A percentile compares a stretch with the other conserved stretches of the same genome.
Conservation (phyloP, 2,113 vertebrate genomes). For the Corythornis madagascariensis region DNA sequence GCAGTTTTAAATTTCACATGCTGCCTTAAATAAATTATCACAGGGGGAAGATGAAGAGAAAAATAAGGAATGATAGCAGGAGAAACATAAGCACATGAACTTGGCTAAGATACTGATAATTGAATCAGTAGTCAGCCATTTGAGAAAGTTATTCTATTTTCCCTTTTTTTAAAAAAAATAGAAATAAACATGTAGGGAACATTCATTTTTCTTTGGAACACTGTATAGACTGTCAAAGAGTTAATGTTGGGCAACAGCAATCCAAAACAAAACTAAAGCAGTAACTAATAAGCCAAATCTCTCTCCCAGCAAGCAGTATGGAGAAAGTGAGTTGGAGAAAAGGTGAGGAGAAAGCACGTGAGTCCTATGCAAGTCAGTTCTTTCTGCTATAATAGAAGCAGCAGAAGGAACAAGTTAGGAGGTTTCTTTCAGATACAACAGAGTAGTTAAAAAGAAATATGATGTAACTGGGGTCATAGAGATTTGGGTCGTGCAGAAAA, state of each 20-base stretch:
- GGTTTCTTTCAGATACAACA: neutral
- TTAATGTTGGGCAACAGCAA: neutral
- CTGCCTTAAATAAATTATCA: neutral
- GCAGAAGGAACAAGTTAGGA: conserved; percentile 44
- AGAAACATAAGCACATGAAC: neutral
- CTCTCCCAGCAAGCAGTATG: neutral
- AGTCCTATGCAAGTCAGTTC: neutral
- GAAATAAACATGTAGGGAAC: neutral
- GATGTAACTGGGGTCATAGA: neutral
- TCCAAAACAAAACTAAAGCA: neutral
- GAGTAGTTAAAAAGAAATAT: conserved; percentile 11
- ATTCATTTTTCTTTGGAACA: neutral
- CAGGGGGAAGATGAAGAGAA: neutral
- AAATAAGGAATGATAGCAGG: neutral
- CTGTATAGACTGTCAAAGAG: neutral
- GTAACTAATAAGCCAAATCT: neutral
- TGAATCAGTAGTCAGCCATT: neutral
- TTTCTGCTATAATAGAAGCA: conserved; percentile 32
- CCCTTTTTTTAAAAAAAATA: neutral
- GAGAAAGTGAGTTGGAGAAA: neutral
- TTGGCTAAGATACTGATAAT: neutral
- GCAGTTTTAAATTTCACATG: neutral
- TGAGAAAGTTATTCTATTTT: neutral
- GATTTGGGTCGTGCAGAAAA: neutral
- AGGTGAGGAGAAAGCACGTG: neutral